Evolutionary conservation across 2,797 vertebrate species (phyloP).

Genomic region (Pseudocheirus occidentalis): DNA sequence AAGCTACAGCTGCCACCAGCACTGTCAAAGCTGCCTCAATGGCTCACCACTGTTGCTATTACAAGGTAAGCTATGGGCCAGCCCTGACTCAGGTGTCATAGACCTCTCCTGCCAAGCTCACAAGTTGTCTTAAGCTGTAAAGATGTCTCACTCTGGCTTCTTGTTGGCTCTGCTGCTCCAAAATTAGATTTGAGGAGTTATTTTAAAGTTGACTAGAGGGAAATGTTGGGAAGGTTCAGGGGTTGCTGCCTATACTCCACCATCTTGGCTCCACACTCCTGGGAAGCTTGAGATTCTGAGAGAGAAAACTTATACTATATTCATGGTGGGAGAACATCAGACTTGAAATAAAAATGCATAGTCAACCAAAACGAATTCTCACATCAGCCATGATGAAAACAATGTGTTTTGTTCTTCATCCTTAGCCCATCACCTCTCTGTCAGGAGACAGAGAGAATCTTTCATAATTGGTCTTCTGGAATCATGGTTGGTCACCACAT

Average conservation of each 20-base stretch:
- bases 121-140: neutral
- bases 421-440: neutral
- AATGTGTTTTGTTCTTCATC: neutral
- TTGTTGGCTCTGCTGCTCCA: neutral
- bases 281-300: no score
- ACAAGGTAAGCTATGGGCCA: neutral
- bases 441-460: neutral
- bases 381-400: neutral
- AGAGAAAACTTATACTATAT: no score
- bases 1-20: neutral
- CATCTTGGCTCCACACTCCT: no score
- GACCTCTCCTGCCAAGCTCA: neutral
- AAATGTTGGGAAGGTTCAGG: no score
- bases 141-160: neutral
- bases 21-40: neutral
- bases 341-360: neutral
- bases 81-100: neutral
- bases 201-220: neutral
- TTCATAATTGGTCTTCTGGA: neutral
- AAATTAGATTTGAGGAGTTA: neutral
- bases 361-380: neutral
- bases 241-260: no score
- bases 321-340: neutral
- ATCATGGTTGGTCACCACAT: neutral
- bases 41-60: neutral